Percentiles rank a stretch among this genome's conserved stretches.
Conservation (phyloP, 2,797 vertebrate species). For the Threskiornis aethiopicus region DNA sequence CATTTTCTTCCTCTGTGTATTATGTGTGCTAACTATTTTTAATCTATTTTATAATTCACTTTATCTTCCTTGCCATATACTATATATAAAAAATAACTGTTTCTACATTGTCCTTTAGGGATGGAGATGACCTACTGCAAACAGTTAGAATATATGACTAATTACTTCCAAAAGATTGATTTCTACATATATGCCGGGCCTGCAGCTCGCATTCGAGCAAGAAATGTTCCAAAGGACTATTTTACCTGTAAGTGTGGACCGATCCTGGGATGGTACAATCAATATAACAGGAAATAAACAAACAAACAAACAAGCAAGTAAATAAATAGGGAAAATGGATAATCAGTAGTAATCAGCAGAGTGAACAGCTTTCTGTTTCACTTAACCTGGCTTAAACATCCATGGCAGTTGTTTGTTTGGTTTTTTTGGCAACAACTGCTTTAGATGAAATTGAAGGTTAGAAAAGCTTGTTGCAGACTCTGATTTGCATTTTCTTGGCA, state of each 20-base stretch:
- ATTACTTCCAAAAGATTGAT: constrained; percentile 75
- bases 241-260: constrained; percentile 82
- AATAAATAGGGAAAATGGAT: not conserved
- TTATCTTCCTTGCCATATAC: not conserved
- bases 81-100: not conserved
- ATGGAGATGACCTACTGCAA: constrained; percentile 90
- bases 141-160: constrained; percentile 78
- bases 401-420: not conserved
- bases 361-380: not conserved
- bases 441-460: not conserved
- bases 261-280: not conserved
- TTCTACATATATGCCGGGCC: constrained; percentile 88
- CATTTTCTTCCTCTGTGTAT: not conserved
- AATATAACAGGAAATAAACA: not conserved
- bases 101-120: constrained; percentile 72
- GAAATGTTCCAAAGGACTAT: constrained; percentile 81
- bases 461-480: not conserved
- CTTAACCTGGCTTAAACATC: not conserved
- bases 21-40: not conserved
- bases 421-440: not conserved
- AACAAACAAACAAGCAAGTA: too few species aligned
- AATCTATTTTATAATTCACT: not conserved
- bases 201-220: constrained; percentile 85
- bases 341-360: not conserved
- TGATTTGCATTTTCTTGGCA: not conserved